Evolutionary conservation across 2,797 vertebrate species (phyloP).

Genomic region (Oreochromis mossambicus): DNA sequence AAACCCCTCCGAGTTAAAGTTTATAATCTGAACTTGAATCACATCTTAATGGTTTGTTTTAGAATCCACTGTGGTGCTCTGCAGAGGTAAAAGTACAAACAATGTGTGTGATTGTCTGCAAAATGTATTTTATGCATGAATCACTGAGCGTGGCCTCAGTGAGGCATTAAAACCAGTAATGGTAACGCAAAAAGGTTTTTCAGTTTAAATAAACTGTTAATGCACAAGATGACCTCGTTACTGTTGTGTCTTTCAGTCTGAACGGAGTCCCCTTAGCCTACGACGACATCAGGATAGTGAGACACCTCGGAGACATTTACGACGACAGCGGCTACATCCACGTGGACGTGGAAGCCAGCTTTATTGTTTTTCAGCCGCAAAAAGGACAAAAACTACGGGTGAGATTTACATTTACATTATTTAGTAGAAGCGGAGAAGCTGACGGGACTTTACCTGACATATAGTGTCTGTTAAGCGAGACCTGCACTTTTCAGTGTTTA

Average conservation of each 20-base stretch:
- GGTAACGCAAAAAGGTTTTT: neutral
- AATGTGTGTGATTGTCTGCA: neutral
- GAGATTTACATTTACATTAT: conserved; percentile 19
- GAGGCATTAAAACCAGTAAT: neutral
- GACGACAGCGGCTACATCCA: conserved; percentile 94
- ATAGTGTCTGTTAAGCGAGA: neutral
- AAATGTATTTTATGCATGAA: neutral
- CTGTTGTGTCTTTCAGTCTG: conserved; percentile 69
- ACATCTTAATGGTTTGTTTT: neutral
- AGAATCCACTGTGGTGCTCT: neutral
- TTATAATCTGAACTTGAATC: neutral
- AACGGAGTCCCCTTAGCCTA: conserved; percentile 91
- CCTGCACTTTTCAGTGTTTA: neutral
- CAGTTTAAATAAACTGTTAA: neutral
- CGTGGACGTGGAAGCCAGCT: conserved; percentile 87
- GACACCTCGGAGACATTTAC: conserved; percentile 84
- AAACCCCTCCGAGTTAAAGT: neutral
- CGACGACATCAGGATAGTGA: conserved; percentile 82
- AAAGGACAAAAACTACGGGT: conserved; percentile 86
- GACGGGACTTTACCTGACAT: neutral
- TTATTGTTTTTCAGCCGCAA: conserved; percentile 86
- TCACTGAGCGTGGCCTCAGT: neutral
- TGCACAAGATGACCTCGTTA: neutral
- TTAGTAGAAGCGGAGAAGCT: neutral
- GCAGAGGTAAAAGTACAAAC: neutral